Conservation (phyloP, 1,140 invertebrate genomes). For the Philotrypesis tridentata region DNA sequence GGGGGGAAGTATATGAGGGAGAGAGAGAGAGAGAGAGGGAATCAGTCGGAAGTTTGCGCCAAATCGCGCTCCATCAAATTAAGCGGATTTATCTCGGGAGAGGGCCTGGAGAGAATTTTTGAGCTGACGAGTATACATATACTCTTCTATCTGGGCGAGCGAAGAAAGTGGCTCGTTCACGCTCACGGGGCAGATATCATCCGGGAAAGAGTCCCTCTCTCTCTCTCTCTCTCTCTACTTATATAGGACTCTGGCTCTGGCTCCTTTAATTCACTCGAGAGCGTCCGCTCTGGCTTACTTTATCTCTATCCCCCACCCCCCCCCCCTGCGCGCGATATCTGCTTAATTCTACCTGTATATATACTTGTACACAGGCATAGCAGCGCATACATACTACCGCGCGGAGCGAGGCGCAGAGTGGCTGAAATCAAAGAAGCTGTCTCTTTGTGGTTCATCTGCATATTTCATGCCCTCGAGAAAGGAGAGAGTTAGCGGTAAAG, state of each 20-base stretch:
- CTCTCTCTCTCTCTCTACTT: no score
- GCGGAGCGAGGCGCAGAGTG: no score
- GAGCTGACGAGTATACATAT: constrained; percentile 29
- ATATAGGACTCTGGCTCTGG: no score
- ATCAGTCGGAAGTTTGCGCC: constrained; percentile 40
- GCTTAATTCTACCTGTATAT: no score
- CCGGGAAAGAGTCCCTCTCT: not conserved
- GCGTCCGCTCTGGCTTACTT: not conserved
- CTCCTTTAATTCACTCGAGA: constrained; percentile 35
- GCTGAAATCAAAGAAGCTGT: constrained; percentile 28
- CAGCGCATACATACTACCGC: no score
- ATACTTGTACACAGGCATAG: not conserved
- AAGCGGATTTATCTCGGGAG: constrained; percentile 40
- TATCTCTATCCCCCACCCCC: not conserved
- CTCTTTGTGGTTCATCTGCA: constrained; percentile 28
- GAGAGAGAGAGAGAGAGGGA: not conserved
- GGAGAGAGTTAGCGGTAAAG: constrained; percentile 27
- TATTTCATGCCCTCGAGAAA: constrained; percentile 27
- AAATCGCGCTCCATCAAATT: constrained; percentile 46
- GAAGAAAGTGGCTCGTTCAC: constrained; percentile 1
- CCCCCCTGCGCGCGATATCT: no score
- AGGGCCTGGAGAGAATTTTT: constrained; percentile 19
- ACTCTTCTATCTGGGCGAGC: no score
- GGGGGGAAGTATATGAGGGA: not conserved
- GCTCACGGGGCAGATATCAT: constrained; percentile 18